Conservation (phyloP, 2,888 invertebrate genomes). For the Cistogaster globosa region DNA sequence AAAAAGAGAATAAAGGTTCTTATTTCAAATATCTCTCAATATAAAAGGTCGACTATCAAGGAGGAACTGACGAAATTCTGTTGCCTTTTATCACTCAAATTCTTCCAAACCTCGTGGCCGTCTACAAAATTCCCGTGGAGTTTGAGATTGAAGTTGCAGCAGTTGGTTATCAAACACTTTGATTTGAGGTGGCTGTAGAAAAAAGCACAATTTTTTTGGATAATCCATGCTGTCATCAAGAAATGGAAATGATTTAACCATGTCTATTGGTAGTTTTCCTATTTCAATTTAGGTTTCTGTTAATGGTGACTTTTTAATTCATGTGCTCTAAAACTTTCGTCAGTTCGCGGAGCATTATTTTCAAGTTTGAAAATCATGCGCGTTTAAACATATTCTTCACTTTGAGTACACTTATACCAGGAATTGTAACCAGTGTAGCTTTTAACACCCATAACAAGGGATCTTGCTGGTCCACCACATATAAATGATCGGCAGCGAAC, state of each 20-base stretch:
- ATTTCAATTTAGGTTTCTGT: constrained; percentile 22
- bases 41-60: constrained; percentile 31
- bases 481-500: constrained; percentile 53
- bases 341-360: constrained; percentile 33
- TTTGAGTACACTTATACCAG: constrained; percentile 40
- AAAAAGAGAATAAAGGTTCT: constrained; percentile 26
- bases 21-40: constrained; percentile 32
- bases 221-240: constrained; percentile 44
- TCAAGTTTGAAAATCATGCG: constrained; percentile 33
- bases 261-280: constrained; percentile 43
- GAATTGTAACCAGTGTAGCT: constrained; percentile 53
- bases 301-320: constrained; percentile 39
- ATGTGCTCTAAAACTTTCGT: constrained; percentile 32
- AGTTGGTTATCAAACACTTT: no score
- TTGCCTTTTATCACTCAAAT: constrained; percentile 54
- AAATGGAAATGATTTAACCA: constrained; percentile 41
- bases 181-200: constrained; percentile 39
- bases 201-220: constrained; percentile 44
- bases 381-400: constrained; percentile 25
- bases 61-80: constrained; percentile 44
- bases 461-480: constrained; percentile 52
- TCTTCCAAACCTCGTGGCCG: constrained; percentile 44
- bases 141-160: constrained; percentile 20
- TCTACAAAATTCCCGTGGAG: constrained; percentile 51
- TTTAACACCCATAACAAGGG: constrained; percentile 1